Evolutionary conservation across 2,797 vertebrate species (phyloP), one percentile per base, ranked within the genome.

Genomic region (Acanthiza pusilla): DNA sequence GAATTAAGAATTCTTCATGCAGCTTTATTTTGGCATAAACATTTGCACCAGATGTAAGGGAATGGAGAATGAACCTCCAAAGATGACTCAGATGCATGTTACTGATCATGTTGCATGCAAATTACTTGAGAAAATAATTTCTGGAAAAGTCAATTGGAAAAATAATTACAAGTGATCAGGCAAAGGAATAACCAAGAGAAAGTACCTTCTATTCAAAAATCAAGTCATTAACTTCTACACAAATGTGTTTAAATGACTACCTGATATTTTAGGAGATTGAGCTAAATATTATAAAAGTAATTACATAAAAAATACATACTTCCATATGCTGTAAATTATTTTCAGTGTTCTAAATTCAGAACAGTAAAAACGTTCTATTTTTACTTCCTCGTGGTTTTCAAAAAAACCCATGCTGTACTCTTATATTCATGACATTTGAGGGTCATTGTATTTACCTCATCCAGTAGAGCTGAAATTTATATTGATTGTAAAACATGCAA

Each of bases 321-420:
- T 63, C 40, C 19, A 36, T 42, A 91, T 14, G 22, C 34, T 54
- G 11, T 17, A 42, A n/a, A 71, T 80, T 65, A 68, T 62, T 76
- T 65, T 43, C 42, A 43, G 27, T 40, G 7, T 83, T 89, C 34
- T 63, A 34, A 76, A 60, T 67, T 75, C 17, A 91, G 36, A 88
- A 43, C 7, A 71, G 36, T 34, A 91, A 57, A 79, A 82, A 71
- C 58, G 17, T 53, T 82, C 38, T 85, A 32, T 51, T 93, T 91
- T 91, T 66, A 77, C 19, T 18, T 82, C 88, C 43, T 18, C 42
- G 26, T 18, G 51, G 11, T 54, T 54, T 57, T 55, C 16, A 1
- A 26, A 78, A 74, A 36, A 38, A 57, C 11, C 25, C 25, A 25
- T 26, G 17, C 58, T 82, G 85, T 43, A 70, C 34, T 80, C 42